These are phyloP conservation scores for Anoura caudifer DNA, from an alignment of 2,113 vertebrate genomes.

Conservation along the genomic window DNA sequence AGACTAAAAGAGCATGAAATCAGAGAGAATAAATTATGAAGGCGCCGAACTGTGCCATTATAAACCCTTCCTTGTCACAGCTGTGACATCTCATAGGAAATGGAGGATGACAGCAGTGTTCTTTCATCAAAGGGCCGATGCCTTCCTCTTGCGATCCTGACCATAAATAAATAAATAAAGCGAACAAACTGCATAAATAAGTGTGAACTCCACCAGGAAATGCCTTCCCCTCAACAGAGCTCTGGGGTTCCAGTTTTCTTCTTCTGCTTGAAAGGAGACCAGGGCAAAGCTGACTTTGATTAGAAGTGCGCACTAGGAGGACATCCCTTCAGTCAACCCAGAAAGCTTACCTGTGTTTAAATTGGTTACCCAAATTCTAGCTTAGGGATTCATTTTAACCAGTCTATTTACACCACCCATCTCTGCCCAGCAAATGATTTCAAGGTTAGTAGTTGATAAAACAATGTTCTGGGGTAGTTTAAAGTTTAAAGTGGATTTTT, in stretches of 20 bases:
- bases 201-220: background rate
- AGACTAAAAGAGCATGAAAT: slow-evolving; percentile 89
- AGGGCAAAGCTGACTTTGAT: background rate
- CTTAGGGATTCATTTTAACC: background rate
- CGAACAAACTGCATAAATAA: background rate
- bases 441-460: background rate
- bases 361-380: background rate
- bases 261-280: slow-evolving; percentile 6
- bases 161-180: slow-evolving; percentile 70
- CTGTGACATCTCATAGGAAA: slow-evolving; percentile 84
- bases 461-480: background rate
- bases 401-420: background rate
- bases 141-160: slow-evolving; percentile 70
- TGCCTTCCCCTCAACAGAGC: background rate
- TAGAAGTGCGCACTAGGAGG: background rate
- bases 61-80: slow-evolving; percentile 84
- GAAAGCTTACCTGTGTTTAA: background rate
- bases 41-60: slow-evolving; percentile 85
- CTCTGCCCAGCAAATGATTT: background rate
- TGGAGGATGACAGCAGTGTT: slow-evolving; percentile 80
- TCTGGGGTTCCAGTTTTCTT: background rate
- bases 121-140: slow-evolving; percentile 79
- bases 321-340: background rate
- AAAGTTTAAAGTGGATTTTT: background rate
- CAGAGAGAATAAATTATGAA: slow-evolving; percentile 92